These are phyloP conservation scores for Xestia sexstrigata DNA, from an alignment of 2,888 invertebrate genomes.

Conservation along the genomic window DNA sequence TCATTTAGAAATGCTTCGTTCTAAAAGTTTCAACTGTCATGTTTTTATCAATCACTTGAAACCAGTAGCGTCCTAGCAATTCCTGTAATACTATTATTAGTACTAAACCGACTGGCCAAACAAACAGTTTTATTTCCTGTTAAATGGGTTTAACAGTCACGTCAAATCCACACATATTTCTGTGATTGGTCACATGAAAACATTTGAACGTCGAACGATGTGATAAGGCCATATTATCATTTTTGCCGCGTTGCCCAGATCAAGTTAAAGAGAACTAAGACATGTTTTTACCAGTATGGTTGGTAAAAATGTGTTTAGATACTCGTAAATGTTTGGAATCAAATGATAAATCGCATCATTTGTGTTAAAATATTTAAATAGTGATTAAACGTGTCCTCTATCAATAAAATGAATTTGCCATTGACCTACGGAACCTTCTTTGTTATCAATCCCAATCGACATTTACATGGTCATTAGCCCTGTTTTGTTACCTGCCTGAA, in stretches of 20 bases:
- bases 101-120: background rate
- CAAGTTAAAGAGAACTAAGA: conserved; percentile 22
- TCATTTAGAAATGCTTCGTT: background rate
- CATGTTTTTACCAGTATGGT: background rate
- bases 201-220: conserved; percentile 55
- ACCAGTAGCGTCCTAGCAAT: too few species aligned
- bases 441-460: conserved; percentile 10
- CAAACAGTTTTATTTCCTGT: conserved; percentile 33
- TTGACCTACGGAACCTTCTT: conserved; percentile 23
- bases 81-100: background rate
- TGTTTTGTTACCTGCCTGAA: conserved; percentile 29
- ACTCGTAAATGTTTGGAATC: background rate
- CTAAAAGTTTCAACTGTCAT: too few species aligned
- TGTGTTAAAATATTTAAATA: background rate
- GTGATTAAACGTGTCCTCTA: background rate
- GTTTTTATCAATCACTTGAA: background rate
- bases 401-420: background rate
- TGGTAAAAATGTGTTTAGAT: background rate
- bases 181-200: conserved; percentile 52
- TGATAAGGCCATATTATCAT: conserved; percentile 49
- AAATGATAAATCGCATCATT: background rate
- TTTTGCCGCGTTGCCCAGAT: conserved; percentile 30
- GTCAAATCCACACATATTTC: conserved; percentile 28
- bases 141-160: conserved; percentile 15
- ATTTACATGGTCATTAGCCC: conserved; percentile 19